phyloP scores from a whole-genome alignment of 2,888 invertebrate species.

The Tortricodes alternella region DNA sequence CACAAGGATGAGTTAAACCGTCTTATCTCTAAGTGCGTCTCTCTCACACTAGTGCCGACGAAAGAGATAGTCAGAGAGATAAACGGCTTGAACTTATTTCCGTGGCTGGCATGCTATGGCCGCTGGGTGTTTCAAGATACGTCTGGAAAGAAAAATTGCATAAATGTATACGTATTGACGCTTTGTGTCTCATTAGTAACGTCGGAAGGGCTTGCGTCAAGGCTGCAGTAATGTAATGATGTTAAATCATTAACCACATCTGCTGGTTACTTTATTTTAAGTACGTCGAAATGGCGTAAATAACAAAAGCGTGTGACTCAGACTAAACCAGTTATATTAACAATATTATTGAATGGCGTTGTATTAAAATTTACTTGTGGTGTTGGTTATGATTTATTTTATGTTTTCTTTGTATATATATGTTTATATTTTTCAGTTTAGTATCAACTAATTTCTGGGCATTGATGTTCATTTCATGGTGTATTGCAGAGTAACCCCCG shows the following conservation, averaged over 20 bases:
- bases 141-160: conserved; percentile 17
- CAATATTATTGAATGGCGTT: conserved; percentile 1
- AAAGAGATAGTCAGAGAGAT: no score
- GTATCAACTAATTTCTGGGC: conserved; percentile 32
- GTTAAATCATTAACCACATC: conserved; percentile 10
- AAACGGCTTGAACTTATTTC: no score
- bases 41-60: no score
- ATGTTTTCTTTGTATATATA: conserved; percentile 33
- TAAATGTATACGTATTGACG: conserved; percentile 13
- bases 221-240: conserved; percentile 10
- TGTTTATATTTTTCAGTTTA: conserved; percentile 57
- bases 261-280: conserved; percentile 1
- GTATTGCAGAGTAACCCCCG: conserved; percentile 87
- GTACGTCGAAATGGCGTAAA: neutral
- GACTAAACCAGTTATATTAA: conserved; percentile 1
- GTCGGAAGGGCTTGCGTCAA: conserved; percentile 15
- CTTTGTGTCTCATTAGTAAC: conserved; percentile 3
- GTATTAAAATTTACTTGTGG: no score
- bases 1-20: no score
- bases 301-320: neutral
- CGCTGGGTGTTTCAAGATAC: conserved; percentile 5
- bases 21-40: no score
- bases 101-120: no score
- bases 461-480: conserved; percentile 50
- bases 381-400: neutral